Evolutionary conservation across 2,113 vertebrate genomes (phyloP), one percentile per base, ranked within the genome.

Genomic region (Oncorhynchus masou): DNA sequence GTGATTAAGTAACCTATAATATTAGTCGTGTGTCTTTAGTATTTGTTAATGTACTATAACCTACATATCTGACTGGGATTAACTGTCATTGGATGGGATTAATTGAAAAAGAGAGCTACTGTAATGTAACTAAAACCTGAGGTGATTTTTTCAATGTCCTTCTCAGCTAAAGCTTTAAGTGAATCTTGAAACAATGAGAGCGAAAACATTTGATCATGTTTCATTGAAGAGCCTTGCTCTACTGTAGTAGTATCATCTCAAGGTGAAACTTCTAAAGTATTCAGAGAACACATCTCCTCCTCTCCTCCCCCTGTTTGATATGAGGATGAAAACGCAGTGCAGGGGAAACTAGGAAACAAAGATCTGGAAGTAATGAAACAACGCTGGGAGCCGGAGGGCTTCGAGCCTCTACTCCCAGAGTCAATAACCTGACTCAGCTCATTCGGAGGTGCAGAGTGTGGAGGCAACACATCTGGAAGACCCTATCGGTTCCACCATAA

Each of bases 391-490:
- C 82, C 84, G 45, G 69, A 76, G 39, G 82, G 77, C 51, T 83
- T 84, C 74, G 1, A 54, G 51, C 15, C 51, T 54, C 51, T 16
- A 19, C 51, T 54, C 51, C 3, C 79, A 73, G 13, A 57, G 73
- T 85, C 80, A 68, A 79, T 72, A 80, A 81, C 72, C 89, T 85
- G 88, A 91, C 74, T 91, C 89, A 91, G 88, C 91, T 85, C 86
- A 25, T 84, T 88, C 76, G 78, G 76, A 64, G 67, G 1, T 54
- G 68, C 78, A 29, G 70, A 67, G 74, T 64, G 3, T 62, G 78
- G 83, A 73, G 54, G 11, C 70, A 70, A 71, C 84, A 87, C 90
- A 92, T 91, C 87, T 91, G 90, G 87, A 91, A 90, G 84, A 87
- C 11, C 71, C 88, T 89, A 69, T 68, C 65, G 71, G 65, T 59